Evolutionary conservation across 1,140 invertebrate species (phyloP).

Genomic region (Nilaparvata lugens): DNA sequence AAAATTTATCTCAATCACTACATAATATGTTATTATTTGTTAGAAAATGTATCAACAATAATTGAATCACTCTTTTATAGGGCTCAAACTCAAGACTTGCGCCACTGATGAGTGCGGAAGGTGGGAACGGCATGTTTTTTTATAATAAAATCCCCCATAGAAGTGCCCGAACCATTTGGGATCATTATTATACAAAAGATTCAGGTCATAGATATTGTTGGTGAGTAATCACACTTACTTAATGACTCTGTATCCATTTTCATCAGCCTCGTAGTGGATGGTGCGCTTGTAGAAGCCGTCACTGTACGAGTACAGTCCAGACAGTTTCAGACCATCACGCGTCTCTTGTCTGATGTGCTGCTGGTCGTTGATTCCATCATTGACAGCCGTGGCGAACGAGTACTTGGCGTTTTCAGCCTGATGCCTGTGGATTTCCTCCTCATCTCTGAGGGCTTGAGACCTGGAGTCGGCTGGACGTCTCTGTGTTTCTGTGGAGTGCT

Average conservation of each 20-base stretch:
- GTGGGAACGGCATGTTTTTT: no score
- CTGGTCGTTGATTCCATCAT: constrained; percentile 43
- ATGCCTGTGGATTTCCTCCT: constrained; percentile 8
- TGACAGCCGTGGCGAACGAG: constrained; percentile 36
- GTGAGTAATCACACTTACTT: constrained; percentile 38
- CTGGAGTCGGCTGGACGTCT: background rate
- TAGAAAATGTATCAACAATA: no score
- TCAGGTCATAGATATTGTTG: background rate
- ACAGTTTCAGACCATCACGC: constrained; percentile 40
- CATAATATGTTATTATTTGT: no score
- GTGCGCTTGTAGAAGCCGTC: constrained; percentile 45
- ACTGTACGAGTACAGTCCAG: constrained; percentile 44
- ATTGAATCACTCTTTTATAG: no score
- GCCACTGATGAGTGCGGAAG: no score
- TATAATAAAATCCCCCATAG: no score
- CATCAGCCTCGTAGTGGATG: constrained; percentile 46
- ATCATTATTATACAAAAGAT: constrained; percentile 1
- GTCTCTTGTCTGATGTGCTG: constrained; percentile 39
- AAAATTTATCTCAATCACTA: no score
- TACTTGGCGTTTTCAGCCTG: constrained; percentile 37
- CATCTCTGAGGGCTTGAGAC: background rate
- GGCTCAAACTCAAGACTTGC: no score
- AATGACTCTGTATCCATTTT: constrained; percentile 45
- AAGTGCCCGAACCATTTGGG: no score
- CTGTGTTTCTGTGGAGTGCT: background rate